phyloP scores from a whole-genome alignment of 2,113 vertebrate species.

The Heptranchias perlo region DNA sequence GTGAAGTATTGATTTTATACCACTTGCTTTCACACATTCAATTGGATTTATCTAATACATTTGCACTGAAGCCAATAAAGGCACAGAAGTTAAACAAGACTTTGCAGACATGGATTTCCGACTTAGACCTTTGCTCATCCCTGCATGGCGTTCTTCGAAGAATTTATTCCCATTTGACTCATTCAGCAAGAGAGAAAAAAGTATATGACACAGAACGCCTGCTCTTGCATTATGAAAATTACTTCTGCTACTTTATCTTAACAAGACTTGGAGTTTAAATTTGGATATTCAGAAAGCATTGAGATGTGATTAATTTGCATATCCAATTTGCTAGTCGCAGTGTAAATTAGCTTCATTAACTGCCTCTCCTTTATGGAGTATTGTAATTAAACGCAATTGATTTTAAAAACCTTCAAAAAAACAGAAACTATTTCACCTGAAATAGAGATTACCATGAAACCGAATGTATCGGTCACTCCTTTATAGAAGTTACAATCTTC shows the following conservation, averaged over 20 bases:
- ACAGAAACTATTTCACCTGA: background rate
- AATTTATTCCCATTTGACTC: slow-evolving; percentile 16
- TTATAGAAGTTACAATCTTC: no score
- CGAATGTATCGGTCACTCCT: background rate
- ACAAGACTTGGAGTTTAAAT: background rate
- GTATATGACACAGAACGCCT: background rate
- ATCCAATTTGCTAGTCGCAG: background rate
- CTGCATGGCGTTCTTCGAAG: background rate
- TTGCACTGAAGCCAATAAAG: slow-evolving; percentile 20
- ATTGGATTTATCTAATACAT: slow-evolving; percentile 26
- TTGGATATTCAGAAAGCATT: background rate
- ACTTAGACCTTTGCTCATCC: background rate
- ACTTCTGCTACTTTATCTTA: background rate
- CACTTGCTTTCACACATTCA: slow-evolving; percentile 13
- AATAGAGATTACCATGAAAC: background rate
- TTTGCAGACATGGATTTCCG: background rate
- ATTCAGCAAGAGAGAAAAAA: background rate
- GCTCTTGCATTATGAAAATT: background rate
- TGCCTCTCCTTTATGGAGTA: background rate
- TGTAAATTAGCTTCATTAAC: slow-evolving; percentile 17
- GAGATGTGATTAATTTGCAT: background rate
- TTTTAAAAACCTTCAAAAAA: background rate
- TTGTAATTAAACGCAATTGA: background rate
- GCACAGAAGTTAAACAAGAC: slow-evolving; percentile 6
- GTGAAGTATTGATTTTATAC: slow-evolving; percentile 33